Base-by-base conservation (phyloP, 2,888 invertebrate species). In the Laothoe populi region DNA sequence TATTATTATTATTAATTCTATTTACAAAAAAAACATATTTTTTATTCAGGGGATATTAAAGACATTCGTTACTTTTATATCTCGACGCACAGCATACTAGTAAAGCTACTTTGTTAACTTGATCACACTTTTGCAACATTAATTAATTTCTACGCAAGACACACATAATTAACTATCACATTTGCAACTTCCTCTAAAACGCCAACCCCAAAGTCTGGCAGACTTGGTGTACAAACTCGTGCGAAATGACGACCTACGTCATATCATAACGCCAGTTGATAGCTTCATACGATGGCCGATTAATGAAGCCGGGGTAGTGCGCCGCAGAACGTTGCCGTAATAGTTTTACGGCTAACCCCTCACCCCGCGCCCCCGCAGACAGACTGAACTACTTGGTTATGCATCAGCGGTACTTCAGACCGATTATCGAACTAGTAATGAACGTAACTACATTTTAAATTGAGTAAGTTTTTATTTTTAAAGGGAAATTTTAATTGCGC, bases 371-470 rank as follows among this genome's bases (percentile, higher is more conserved):
- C 74, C 70, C 75, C 73, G 78, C 79, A 77, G 73, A 73, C 82
- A 83, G 84, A 82, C 79, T 82, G 79, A 68, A 81, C 87, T 88
- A 88, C 90, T 91, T 87, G 88, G 90, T 88, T 91, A 92, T 91
- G 89, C 90, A 90, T 88, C 83, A 86, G 81, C 83, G 84, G 85
- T 87, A 84, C 89, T 88, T 82, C 84, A 83, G 70, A 86, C 81
- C 88, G 89, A 92, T 91, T 90, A 91, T 90, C 86, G 86, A 89
- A 90, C 88, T 88, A 86, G 88, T 90, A 90, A 90, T 87, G 85
- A 90, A 87, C 83, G 83, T 80, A 80, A 79, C 84, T 45, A 59
- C 57, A 64, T 68, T 70, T 64, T 60, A 69, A 70, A 70, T 66
- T 70, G 68, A 66, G 66, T 71, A 70, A 68, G 44, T 16, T 62